phyloP scores from a whole-genome alignment of 2,888 invertebrate genomes.

The Serrognathus titanus region DNA sequence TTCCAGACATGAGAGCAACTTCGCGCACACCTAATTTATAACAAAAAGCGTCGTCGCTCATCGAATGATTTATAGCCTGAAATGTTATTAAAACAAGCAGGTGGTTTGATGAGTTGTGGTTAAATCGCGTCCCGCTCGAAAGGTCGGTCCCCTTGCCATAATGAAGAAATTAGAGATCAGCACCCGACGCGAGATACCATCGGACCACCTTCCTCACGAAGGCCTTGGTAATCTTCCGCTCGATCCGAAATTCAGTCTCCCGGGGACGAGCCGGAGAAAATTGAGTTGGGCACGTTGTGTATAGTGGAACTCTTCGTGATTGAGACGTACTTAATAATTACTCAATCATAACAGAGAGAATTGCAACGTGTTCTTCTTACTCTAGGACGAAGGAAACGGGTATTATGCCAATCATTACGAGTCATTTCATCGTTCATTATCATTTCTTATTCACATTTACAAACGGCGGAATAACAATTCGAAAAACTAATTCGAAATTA shows the following conservation, averaged over 20 bases:
- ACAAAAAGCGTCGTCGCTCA: slow-evolving; percentile 28
- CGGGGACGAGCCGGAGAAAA: slow-evolving; percentile 10
- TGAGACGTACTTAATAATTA: slow-evolving; percentile 38
- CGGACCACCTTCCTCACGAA: neutral
- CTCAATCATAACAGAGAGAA: slow-evolving; percentile 31
- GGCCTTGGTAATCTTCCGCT: neutral
- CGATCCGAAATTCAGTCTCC: slow-evolving; percentile 11
- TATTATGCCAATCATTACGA: too few relatives aligned
- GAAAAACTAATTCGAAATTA: too few relatives aligned
- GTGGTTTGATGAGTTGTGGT: slow-evolving; percentile 20
- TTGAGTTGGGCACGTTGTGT: slow-evolving; percentile 14
- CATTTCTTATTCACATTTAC: too few relatives aligned
- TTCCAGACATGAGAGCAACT: slow-evolving; percentile 5
- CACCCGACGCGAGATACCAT: neutral
- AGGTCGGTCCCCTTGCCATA: slow-evolving; percentile 7
- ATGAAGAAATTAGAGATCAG: neutral
- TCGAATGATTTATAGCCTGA: slow-evolving; percentile 27
- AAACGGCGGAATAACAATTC: too few relatives aligned
- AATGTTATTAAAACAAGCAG: slow-evolving; percentile 28
- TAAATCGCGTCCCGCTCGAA: slow-evolving; percentile 14
- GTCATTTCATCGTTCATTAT: too few relatives aligned
- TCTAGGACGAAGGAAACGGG: neutral
- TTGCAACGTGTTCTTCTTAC: slow-evolving; percentile 4
- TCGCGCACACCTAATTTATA: slow-evolving; percentile 14
- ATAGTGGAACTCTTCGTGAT: slow-evolving; percentile 28